Percentiles rank a stretch among this genome's conserved stretches.
phyloP scores from a whole-genome alignment of 2,113 vertebrate species.

The Donacobius atricapilla region DNA sequence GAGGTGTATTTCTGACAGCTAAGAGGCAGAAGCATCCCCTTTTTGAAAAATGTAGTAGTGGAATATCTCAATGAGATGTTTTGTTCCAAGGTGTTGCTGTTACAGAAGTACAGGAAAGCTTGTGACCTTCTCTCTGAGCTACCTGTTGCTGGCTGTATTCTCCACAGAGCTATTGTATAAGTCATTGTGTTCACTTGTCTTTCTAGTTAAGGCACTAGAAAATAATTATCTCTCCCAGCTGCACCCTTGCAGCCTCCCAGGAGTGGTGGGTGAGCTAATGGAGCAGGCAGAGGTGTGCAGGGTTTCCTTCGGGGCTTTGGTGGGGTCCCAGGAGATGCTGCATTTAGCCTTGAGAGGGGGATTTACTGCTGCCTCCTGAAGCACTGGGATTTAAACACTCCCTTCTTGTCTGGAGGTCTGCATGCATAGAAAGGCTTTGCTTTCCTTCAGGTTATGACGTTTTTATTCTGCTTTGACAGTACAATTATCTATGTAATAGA shows the following conservation, averaged over 20 bases:
- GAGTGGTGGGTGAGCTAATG: not conserved
- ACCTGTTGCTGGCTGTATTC: constrained; percentile 2
- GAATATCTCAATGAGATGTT: not conserved
- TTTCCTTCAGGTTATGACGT: not conserved
- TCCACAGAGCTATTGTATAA: constrained; percentile 39
- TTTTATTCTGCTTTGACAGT: not conserved
- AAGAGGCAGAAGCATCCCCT: not conserved
- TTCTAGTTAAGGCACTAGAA: constrained; percentile 47
- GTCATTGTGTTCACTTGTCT: not conserved
- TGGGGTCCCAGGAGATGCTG: not conserved
- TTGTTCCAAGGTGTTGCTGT: not conserved
- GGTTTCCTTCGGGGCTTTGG: not conserved
- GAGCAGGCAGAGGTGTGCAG: not conserved
- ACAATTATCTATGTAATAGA: not conserved
- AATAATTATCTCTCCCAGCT: constrained; percentile 66
- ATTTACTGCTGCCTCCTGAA: not conserved
- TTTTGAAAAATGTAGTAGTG: not conserved
- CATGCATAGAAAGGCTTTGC: fast-evolving
- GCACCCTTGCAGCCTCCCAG: constrained; percentile 42
- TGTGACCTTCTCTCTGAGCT: not conserved
- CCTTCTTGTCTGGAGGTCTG: not conserved
- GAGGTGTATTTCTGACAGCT: not conserved
- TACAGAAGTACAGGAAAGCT: not conserved
- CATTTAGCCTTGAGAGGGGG: not conserved
- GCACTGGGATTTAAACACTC: not conserved